phyloP scores from a whole-genome alignment of 1,140 invertebrate genomes.

The Apolygus lucorum region DNA sequence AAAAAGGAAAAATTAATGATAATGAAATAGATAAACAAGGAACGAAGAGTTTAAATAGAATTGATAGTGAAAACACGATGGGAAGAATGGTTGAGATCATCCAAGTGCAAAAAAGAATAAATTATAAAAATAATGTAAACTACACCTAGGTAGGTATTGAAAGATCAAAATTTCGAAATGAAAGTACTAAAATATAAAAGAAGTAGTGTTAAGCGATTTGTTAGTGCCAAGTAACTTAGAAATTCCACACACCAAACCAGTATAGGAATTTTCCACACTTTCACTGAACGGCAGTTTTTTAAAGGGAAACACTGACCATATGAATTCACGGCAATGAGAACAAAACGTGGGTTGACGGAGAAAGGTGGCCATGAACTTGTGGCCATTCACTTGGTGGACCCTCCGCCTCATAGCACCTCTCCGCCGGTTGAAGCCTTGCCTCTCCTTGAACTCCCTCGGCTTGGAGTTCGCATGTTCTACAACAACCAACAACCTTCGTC shows the following conservation, averaged over 20 bases:
- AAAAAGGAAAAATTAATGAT: too few species aligned
- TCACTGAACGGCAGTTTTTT: constrained; percentile 9
- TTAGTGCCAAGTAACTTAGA: constrained; percentile 19
- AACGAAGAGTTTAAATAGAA: too few species aligned
- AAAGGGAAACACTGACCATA: constrained; percentile 61
- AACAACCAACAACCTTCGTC: constrained; percentile 10
- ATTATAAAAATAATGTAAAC: too few species aligned
- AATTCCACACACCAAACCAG: constrained; percentile 22
- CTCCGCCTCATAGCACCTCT: constrained; percentile 88
- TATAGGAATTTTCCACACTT: constrained; percentile 3
- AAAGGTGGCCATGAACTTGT: constrained; percentile 99
- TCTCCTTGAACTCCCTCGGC: constrained; percentile 83
- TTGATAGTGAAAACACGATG: too few species aligned
- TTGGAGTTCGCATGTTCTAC: constrained; percentile 41
- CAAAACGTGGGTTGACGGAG: constrained; percentile 98
- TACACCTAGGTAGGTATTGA: too few species aligned
- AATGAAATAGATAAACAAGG: too few species aligned
- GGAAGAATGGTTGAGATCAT: too few species aligned
- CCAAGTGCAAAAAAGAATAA: too few species aligned
- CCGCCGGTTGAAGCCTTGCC: constrained; percentile 83
- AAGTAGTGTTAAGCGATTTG: constrained; percentile 17
- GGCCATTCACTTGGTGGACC: constrained; percentile 94
- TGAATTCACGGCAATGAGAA: constrained; percentile 95
- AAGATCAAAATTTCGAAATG: too few species aligned
- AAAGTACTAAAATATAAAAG: too few species aligned